phyloP scores from a whole-genome alignment of 2,113 vertebrate genomes.

The Pionites leucogaster region DNA sequence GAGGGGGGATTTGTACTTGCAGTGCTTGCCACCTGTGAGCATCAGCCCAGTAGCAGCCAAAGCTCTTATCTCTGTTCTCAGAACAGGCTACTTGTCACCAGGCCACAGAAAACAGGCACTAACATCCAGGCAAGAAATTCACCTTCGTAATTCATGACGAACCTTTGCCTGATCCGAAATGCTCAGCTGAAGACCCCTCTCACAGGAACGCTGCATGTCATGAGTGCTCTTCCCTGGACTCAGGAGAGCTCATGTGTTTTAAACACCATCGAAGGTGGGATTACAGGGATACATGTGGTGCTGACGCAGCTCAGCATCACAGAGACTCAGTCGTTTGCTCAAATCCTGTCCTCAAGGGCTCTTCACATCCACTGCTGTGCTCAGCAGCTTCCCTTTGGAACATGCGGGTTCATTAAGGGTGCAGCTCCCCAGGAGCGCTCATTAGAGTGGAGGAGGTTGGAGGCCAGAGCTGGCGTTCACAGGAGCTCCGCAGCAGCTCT shows the following conservation, averaged over 20 bases:
- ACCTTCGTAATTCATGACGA: background rate
- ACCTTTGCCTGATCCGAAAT: background rate
- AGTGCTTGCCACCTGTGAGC: background rate
- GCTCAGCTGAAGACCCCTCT: background rate
- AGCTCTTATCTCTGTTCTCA: background rate
- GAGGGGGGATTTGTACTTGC: background rate
- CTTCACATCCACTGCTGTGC: background rate
- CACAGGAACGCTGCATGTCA: accelerated
- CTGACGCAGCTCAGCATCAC: background rate
- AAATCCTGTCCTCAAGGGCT: background rate
- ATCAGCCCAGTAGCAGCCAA: background rate
- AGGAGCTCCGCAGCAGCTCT: background rate
- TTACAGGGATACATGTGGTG: background rate
- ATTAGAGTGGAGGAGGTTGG: background rate
- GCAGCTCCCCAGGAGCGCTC: background rate
- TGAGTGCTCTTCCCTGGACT: background rate
- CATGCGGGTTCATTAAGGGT: too few species aligned
- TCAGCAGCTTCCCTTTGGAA: background rate
- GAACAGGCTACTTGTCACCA: background rate
- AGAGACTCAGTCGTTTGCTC: background rate
- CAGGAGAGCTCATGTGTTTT: background rate
- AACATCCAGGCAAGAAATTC: background rate
- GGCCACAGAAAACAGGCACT: background rate
- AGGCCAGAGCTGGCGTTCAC: background rate
- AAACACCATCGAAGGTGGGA: background rate